phyloP scores from a whole-genome alignment of 1,140 invertebrate species.

The Platyscapa corneri region DNA sequence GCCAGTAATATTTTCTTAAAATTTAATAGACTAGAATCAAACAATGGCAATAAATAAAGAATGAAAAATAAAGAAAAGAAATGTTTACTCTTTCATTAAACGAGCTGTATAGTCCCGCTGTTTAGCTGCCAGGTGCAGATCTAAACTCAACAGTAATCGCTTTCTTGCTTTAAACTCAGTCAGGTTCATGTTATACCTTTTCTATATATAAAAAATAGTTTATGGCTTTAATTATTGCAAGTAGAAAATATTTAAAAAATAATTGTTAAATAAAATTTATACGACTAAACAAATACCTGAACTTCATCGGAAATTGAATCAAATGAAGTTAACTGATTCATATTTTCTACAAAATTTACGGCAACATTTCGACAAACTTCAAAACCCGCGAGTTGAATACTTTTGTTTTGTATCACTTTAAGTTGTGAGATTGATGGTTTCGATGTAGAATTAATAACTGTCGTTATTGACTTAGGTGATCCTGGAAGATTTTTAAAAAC shows the following conservation, averaged over 20 bases:
- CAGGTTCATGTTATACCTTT: neutral
- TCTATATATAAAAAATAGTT: neutral
- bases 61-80: neutral
- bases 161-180: slow-evolving; percentile 48
- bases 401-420: slow-evolving; percentile 62
- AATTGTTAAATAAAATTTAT: neutral
- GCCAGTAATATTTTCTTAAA: neutral
- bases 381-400: slow-evolving; percentile 68
- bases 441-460: slow-evolving; percentile 62
- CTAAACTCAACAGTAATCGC: slow-evolving; percentile 66
- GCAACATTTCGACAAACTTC: slow-evolving; percentile 67
- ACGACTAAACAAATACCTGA: neutral
- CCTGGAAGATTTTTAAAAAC: slow-evolving; percentile 70
- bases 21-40: slow-evolving; percentile 32
- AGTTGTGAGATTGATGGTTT: slow-evolving; percentile 56
- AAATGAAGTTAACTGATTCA: slow-evolving; percentile 34
- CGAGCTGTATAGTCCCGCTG: slow-evolving; percentile 69
- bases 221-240: neutral
- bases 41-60: neutral
- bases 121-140: slow-evolving; percentile 68
- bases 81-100: slow-evolving; percentile 64
- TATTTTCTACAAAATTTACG: slow-evolving; percentile 66
- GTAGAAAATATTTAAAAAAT: neutral
- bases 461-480: slow-evolving; percentile 56
- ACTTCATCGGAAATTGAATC: neutral